Evolutionary conservation across 2,888 invertebrate genomes (phyloP).

Genomic region (Chloroclysta siterata): DNA sequence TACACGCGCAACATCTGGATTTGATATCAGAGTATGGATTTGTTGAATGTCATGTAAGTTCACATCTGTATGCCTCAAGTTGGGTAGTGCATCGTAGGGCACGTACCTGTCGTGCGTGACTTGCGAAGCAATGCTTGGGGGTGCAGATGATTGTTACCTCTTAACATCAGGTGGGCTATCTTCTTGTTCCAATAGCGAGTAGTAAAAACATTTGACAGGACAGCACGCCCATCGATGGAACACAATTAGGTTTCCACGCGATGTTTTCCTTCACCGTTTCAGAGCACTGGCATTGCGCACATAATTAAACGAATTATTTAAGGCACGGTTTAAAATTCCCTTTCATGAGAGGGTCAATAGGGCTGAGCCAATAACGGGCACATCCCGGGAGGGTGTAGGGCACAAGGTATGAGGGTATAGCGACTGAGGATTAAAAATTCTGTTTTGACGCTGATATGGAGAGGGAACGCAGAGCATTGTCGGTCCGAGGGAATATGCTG

Average conservation of each 20-base stretch:
- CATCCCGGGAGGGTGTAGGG: slow-evolving; percentile 44
- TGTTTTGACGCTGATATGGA: no score
- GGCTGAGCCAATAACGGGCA: slow-evolving; percentile 60
- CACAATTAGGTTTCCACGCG: background rate
- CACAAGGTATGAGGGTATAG: slow-evolving; percentile 25
- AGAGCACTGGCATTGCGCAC: background rate
- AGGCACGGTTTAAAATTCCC: slow-evolving; percentile 53
- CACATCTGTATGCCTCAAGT: no score
- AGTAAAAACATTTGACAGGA: background rate
- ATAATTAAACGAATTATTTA: background rate
- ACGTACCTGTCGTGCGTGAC: no score
- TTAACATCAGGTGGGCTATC: no score
- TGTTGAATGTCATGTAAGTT: background rate
- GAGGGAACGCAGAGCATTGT: no score
- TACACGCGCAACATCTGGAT: slow-evolving; percentile 12
- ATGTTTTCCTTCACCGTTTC: background rate
- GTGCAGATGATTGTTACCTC: no score
- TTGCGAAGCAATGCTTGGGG: no score
- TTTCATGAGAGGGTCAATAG: slow-evolving; percentile 56
- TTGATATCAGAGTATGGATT: slow-evolving; percentile 8
- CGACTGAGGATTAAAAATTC: background rate
- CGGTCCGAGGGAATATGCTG: no score
- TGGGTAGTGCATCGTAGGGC: no score
- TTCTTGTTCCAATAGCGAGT: background rate
- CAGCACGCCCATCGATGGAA: background rate